phyloP scores from a whole-genome alignment of 2,888 invertebrate species.

The Hanleya hanleyi region DNA sequence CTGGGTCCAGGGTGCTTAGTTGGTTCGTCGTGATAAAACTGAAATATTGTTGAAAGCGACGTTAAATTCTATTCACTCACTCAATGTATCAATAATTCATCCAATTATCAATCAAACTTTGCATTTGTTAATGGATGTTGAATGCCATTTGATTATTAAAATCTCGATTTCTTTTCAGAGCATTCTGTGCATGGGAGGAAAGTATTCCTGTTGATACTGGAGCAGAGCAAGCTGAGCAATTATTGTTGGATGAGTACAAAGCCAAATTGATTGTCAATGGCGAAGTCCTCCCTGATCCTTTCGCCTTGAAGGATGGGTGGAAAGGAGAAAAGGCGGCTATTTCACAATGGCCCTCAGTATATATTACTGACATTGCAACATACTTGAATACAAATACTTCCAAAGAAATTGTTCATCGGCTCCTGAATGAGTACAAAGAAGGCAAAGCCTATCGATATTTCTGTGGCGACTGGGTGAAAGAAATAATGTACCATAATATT shows the following conservation, averaged over 20 bases:
- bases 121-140: background rate
- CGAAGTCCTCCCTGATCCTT: conserved; percentile 30
- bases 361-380: conserved; percentile 33
- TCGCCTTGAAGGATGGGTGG: conserved; percentile 24
- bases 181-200: conserved; percentile 38
- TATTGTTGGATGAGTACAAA: conserved; percentile 24
- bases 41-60: too few relatives aligned
- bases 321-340: conserved; percentile 29
- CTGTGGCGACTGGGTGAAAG: conserved; percentile 34
- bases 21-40: too few relatives aligned
- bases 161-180: conserved; percentile 16
- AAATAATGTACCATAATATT: conserved; percentile 27
- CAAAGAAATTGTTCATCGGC: conserved; percentile 14
- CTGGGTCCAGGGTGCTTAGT: too few relatives aligned
- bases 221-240: conserved; percentile 7
- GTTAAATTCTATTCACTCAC: too few relatives aligned
- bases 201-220: conserved; percentile 20
- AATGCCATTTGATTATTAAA: background rate
- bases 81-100: too few relatives aligned
- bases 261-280: conserved; percentile 13
- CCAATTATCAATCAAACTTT: too few relatives aligned
- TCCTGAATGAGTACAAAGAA: conserved; percentile 36
- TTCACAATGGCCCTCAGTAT: conserved; percentile 28
- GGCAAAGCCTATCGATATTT: conserved; percentile 37
- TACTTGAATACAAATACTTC: conserved; percentile 20